Evolutionary conservation across 2,888 invertebrate species (phyloP).

Genomic region (Agrilus mali): DNA sequence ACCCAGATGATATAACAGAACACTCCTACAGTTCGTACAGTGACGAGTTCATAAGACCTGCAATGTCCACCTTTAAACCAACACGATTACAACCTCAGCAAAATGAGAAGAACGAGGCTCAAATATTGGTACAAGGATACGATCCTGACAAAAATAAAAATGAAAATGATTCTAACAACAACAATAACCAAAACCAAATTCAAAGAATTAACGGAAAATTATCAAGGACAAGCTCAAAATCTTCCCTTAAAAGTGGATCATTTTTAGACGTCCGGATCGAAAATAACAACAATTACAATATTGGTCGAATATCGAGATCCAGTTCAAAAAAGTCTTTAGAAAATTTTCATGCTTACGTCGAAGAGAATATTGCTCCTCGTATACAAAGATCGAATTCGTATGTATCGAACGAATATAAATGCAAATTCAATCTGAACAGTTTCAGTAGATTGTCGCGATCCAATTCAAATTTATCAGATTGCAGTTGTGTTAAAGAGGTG

Average conservation of each 20-base stretch:
- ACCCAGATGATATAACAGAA: not conserved
- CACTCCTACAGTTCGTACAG: conserved; percentile 1
- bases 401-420: conserved; percentile 23
- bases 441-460: not conserved
- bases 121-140: too few species aligned
- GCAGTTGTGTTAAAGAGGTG: conserved; percentile 1
- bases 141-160: not conserved
- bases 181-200: conserved; percentile 5
- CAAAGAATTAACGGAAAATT: conserved; percentile 5
- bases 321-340: conserved; percentile 31
- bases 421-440: conserved; percentile 4
- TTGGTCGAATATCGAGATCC: conserved; percentile 23
- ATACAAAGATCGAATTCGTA: conserved; percentile 29
- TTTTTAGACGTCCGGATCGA: not conserved
- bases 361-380: conserved; percentile 12
- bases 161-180: not conserved
- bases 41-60: too few species aligned
- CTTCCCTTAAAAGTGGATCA: conserved; percentile 1
- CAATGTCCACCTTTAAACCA: too few species aligned
- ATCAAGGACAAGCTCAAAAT: conserved; percentile 2
- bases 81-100: too few species aligned
- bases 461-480: not conserved
- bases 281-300: conserved; percentile 5
- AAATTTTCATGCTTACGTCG: conserved; percentile 27
- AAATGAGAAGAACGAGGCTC: too few species aligned